Percentiles rank a stretch among this genome's conserved stretches.
Conservation (phyloP, 1,140 invertebrate species). For the Doryteuthis pealeii region DNA sequence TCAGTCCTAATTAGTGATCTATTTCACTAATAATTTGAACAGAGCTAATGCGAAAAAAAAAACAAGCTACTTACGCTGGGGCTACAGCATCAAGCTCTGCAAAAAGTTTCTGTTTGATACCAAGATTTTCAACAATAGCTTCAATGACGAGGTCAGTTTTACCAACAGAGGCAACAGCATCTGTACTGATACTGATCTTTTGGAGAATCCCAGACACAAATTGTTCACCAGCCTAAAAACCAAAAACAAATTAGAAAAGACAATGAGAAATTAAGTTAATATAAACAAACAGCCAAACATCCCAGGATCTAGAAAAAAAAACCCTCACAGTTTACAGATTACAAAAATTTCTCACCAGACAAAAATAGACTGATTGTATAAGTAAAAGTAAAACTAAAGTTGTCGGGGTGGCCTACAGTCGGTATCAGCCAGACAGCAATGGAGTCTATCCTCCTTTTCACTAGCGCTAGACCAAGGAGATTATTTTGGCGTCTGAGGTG, state of each 20-base stretch:
- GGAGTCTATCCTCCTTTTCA: no score
- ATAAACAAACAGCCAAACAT: slow-evolving; percentile 12
- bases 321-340: no score
- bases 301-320: not conserved
- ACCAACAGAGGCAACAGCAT: slow-evolving; percentile 67
- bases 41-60: no score
- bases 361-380: no score
- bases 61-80: slow-evolving; percentile 45
- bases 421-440: no score
- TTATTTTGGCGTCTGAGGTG: no score
- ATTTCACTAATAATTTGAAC: no score
- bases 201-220: slow-evolving; percentile 69
- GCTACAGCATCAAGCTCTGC: slow-evolving; percentile 62
- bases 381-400: no score
- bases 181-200: slow-evolving; percentile 68
- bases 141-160: slow-evolving; percentile 79
- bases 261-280: not conserved
- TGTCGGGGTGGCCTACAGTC: no score
- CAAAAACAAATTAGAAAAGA: not conserved
- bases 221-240: slow-evolving; percentile 64
- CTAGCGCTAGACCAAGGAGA: no score
- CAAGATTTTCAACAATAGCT: slow-evolving; percentile 84
- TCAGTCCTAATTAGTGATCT: no score
- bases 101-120: slow-evolving; percentile 79
- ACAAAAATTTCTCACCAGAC: no score